These are phyloP conservation scores for Sebastes baramenuke DNA, from an alignment of 2,797 vertebrate genomes.

Conservation along the genomic window DNA sequence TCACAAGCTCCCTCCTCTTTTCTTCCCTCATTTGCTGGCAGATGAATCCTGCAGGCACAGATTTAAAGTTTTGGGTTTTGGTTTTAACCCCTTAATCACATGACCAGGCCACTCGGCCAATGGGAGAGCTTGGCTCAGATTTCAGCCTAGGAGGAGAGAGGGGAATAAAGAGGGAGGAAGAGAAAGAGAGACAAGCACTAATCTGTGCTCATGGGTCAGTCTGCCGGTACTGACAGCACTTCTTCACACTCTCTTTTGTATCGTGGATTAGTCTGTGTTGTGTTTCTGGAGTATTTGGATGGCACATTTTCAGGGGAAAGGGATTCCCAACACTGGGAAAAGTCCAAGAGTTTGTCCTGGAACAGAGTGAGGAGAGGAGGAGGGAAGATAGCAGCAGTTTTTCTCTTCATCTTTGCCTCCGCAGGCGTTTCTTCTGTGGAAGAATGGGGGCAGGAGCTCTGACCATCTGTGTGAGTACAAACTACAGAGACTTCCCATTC, in stretches of 20 bases:
- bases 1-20: background rate
- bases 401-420: constrained; percentile 68
- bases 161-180: constrained; percentile 49
- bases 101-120: constrained; percentile 78
- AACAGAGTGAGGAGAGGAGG: constrained; percentile 57
- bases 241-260: background rate
- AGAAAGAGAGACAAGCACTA: constrained; percentile 55
- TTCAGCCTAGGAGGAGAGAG: constrained; percentile 79
- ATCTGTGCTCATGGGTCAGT: constrained; percentile 57
- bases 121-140: constrained; percentile 79
- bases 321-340: constrained; percentile 33
- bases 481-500: constrained; percentile 37
- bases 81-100: constrained; percentile 74
- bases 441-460: constrained; percentile 94
- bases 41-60: constrained; percentile 46
- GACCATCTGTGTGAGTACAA: constrained; percentile 92
- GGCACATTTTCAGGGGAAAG: constrained; percentile 22
- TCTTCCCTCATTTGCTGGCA: constrained; percentile 14
- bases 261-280: constrained; percentile 21
- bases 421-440: constrained; percentile 68
- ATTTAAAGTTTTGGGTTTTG: constrained; percentile 73
- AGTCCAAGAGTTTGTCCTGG: constrained; percentile 31
- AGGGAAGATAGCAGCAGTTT: constrained; percentile 54
- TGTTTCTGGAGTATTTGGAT: constrained; percentile 31
- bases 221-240: constrained; percentile 34